These are phyloP conservation scores for Acanthis flammea DNA, from an alignment of 2,797 vertebrate genomes.

Conservation along the genomic window DNA sequence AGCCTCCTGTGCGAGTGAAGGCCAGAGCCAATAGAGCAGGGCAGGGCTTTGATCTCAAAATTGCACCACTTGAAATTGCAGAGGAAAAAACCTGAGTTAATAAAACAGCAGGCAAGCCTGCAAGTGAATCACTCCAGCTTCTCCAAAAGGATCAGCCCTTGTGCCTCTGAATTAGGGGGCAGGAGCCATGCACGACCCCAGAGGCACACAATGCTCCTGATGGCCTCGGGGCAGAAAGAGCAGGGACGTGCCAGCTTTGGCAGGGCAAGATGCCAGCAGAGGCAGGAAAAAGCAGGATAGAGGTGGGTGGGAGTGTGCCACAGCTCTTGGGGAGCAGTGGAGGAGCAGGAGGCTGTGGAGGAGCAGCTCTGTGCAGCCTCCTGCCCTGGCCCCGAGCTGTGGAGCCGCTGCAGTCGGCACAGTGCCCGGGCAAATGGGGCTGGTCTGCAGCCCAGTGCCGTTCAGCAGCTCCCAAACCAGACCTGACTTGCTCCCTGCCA, in stretches of 20 bases:
- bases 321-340: neutral
- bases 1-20: neutral
- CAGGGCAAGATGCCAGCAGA: neutral
- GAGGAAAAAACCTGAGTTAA: neutral
- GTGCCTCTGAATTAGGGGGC: neutral
- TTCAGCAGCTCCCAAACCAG: constrained; percentile 29
- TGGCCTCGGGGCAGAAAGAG: neutral
- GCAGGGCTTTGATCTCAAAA: constrained; percentile 49
- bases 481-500: constrained; percentile 45
- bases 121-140: neutral
- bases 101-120: neutral
- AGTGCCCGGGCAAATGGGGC: neutral
- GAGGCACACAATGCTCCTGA: rapidly evolving
- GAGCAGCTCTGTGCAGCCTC: neutral
- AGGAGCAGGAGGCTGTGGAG: neutral
- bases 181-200: rapidly evolving
- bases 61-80: neutral
- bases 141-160: neutral
- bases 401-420: rapidly evolving
- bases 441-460: neutral
- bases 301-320: neutral
- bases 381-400: neutral
- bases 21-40: neutral
- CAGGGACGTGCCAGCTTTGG: rapidly evolving
- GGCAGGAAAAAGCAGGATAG: neutral